Percentiles rank a stretch among this genome's conserved stretches.
Conservation (phyloP, 2,113 vertebrate genomes). For the Scomber colias region DNA sequence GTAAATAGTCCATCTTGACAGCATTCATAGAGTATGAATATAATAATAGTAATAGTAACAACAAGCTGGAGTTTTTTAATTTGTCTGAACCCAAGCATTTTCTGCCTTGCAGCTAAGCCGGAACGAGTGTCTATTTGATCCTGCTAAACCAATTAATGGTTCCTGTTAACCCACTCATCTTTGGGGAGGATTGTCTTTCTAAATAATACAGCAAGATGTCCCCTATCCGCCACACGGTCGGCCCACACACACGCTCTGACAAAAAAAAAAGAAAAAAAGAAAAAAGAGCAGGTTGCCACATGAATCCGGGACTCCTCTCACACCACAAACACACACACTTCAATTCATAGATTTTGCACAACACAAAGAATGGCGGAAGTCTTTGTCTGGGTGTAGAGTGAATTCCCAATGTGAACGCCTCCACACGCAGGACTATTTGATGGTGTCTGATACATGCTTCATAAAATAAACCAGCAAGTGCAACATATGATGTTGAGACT, state of each 20-base stretch:
- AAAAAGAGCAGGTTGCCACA: constrained; percentile 71
- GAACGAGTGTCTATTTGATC: constrained; percentile 78
- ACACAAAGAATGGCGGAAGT: constrained; percentile 60
- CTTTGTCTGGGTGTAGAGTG: constrained; percentile 75
- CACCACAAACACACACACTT: constrained; percentile 65
- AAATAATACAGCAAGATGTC: constrained; percentile 82
- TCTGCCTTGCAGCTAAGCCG: constrained; percentile 74
- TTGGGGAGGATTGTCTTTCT: constrained; percentile 78
- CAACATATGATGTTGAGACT: constrained; percentile 41
- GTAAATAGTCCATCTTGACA: constrained; percentile 75
- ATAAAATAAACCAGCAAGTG: constrained; percentile 63
- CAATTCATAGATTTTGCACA: constrained; percentile 68
- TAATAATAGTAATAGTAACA: constrained; percentile 44
- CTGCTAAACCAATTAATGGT: constrained; percentile 85
- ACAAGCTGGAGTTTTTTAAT: constrained; percentile 67
- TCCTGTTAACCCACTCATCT: constrained; percentile 84
- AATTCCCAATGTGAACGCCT: constrained; percentile 72
- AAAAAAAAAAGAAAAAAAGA: constrained; percentile 43
- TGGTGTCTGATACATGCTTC: constrained; percentile 59
- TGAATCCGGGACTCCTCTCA: constrained; percentile 70
- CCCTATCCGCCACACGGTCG: constrained; percentile 69
- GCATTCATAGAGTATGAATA: constrained; percentile 47
- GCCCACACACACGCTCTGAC: constrained; percentile 68
- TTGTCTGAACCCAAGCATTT: constrained; percentile 65
- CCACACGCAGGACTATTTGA: constrained; percentile 63